Conservation (phyloP, 2,888 invertebrate genomes). For the Tenthredo scrophulariae region DNA sequence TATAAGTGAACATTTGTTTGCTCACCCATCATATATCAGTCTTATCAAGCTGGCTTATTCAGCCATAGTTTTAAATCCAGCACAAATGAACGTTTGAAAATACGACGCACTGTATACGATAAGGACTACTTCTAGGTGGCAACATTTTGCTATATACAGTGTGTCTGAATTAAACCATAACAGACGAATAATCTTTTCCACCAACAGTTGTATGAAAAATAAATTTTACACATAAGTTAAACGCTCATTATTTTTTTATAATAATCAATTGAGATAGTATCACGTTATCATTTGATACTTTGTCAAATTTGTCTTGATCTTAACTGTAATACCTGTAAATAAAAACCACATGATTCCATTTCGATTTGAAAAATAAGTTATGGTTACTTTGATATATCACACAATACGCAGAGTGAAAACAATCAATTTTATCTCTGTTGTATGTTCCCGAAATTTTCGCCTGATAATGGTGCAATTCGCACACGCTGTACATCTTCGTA, state of each 20-base stretch:
- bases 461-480: background rate
- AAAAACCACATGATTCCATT: background rate
- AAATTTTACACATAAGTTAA: background rate
- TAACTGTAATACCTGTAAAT: background rate
- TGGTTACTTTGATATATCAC: background rate
- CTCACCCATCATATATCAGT: constrained; percentile 23
- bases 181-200: background rate
- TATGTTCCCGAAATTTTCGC: background rate
- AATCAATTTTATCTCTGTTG: background rate
- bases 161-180: background rate
- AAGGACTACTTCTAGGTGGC: background rate
- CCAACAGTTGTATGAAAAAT: background rate
- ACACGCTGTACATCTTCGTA: background rate
- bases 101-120: background rate
- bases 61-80: background rate
- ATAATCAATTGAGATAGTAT: too few relatives aligned
- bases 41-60: constrained; percentile 35
- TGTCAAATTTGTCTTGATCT: background rate
- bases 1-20: constrained; percentile 18
- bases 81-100: constrained; percentile 28
- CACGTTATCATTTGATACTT: background rate
- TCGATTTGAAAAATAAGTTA: background rate
- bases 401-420: background rate
- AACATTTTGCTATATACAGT: background rate
- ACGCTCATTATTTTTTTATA: background rate